Percentiles rank a stretch among this genome's conserved stretches.
Conservation (phyloP, 2,888 invertebrate species). For the Phoenoteleia sp. region DNA sequence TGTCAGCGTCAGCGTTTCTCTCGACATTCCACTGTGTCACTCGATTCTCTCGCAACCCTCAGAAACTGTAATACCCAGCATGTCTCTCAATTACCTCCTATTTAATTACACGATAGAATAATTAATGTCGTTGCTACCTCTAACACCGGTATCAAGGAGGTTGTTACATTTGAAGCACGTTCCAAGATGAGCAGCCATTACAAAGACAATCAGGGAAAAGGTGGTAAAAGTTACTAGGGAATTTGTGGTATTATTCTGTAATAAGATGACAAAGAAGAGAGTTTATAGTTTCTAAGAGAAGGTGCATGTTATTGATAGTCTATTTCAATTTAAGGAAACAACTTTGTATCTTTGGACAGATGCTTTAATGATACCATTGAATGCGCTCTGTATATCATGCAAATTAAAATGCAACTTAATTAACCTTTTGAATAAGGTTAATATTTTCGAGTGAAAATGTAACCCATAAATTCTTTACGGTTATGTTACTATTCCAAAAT, state of each 20-base stretch:
- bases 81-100: slow-evolving; percentile 83
- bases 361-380: too few relatives aligned
- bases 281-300: not conserved
- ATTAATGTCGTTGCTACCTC: slow-evolving; percentile 79
- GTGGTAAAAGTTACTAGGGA: slow-evolving; percentile 1
- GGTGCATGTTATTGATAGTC: not conserved
- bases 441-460: too few relatives aligned
- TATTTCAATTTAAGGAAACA: too few relatives aligned
- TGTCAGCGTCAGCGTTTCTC: slow-evolving; percentile 82
- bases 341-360: too few relatives aligned
- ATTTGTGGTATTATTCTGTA: not conserved
- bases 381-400: too few relatives aligned
- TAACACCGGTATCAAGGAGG: slow-evolving; percentile 34
- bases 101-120: slow-evolving; percentile 83
- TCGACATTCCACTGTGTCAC: slow-evolving; percentile 75
- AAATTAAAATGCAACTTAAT: too few relatives aligned
- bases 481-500: too few relatives aligned
- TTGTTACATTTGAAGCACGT: slow-evolving; percentile 42
- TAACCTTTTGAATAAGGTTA: too few relatives aligned
- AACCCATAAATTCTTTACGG: too few relatives aligned
- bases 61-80: slow-evolving; percentile 83
- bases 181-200: slow-evolving; percentile 24
- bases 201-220: slow-evolving; percentile 16
- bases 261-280: not conserved
- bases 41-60: slow-evolving; percentile 75